phyloP scores from a whole-genome alignment of 2,797 vertebrate species.

The Coilia nasus region DNA sequence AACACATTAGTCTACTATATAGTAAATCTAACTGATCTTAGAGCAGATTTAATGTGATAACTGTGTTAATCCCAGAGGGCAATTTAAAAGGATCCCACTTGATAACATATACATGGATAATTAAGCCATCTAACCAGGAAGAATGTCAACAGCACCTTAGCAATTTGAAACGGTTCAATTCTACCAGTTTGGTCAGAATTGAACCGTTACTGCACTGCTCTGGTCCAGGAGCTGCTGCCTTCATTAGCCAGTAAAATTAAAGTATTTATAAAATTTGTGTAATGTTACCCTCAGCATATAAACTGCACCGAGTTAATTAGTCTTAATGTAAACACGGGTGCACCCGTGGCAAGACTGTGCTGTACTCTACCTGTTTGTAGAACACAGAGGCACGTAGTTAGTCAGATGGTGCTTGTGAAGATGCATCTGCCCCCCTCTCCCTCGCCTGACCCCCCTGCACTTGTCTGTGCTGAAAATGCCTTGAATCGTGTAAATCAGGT shows the following conservation, averaged over 20 bases:
- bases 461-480: conserved; percentile 24
- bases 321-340: background rate
- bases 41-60: conserved; percentile 29
- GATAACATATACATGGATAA: too few relatives aligned
- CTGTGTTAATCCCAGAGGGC: conserved; percentile 77
- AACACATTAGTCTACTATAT: conserved; percentile 47
- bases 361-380: background rate
- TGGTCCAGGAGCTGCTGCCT: background rate
- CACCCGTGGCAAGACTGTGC: background rate
- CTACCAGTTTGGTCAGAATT: too few relatives aligned
- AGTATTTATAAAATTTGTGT: background rate
- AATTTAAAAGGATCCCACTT: conserved; percentile 54
- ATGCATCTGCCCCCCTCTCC: background rate
- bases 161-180: too few relatives aligned
- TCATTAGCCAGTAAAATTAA: background rate
- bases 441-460: background rate
- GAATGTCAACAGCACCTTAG: too few relatives aligned
- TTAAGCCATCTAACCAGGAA: too few relatives aligned
- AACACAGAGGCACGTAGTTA: background rate
- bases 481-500: conserved; percentile 45
- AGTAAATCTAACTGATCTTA: conserved; percentile 67
- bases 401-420: background rate
- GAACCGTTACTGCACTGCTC: too few relatives aligned
- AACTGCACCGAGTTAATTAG: background rate
- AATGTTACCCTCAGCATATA: background rate